These are phyloP conservation scores for Gavia stellata DNA, from an alignment of 2,113 vertebrate species.

Conservation along the genomic window DNA sequence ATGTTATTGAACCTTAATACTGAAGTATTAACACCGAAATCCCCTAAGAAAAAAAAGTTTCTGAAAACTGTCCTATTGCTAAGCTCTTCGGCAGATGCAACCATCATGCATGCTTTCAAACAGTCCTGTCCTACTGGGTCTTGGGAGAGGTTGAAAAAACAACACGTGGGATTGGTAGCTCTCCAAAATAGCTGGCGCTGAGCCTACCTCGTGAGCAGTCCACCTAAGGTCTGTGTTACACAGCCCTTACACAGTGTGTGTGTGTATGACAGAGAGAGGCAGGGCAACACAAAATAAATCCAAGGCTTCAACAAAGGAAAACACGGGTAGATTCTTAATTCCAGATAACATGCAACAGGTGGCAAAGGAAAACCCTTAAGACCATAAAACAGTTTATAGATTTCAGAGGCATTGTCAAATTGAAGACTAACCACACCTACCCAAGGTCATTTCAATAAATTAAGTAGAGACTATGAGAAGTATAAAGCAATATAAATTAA, in stretches of 20 bases:
- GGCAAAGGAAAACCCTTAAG: neutral
- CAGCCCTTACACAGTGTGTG: neutral
- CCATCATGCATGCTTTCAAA: neutral
- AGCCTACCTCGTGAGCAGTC: neutral
- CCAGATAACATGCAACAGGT: neutral
- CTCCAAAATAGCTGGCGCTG: neutral
- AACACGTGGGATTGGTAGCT: fast-evolving
- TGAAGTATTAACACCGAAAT: neutral
- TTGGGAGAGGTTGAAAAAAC: neutral
- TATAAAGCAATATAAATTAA: neutral
- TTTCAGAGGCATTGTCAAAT: neutral
- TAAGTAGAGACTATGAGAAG: neutral
- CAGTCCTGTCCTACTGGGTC: neutral
- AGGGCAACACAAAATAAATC: neutral
- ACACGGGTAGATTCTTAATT: neutral
- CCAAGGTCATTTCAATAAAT: neutral
- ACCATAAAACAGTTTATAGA: neutral
- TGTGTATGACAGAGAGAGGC: neutral
- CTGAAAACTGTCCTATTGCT: neutral
- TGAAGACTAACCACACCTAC: neutral
- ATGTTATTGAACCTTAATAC: neutral
- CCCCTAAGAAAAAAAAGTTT: neutral
- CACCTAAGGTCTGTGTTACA: neutral
- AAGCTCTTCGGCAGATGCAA: neutral
- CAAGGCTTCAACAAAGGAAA: fast-evolving